Evolutionary conservation across 1,140 invertebrate species (phyloP), one percentile per base, ranked within the genome.

Genomic region (Diplogasteroides magnus): DNA sequence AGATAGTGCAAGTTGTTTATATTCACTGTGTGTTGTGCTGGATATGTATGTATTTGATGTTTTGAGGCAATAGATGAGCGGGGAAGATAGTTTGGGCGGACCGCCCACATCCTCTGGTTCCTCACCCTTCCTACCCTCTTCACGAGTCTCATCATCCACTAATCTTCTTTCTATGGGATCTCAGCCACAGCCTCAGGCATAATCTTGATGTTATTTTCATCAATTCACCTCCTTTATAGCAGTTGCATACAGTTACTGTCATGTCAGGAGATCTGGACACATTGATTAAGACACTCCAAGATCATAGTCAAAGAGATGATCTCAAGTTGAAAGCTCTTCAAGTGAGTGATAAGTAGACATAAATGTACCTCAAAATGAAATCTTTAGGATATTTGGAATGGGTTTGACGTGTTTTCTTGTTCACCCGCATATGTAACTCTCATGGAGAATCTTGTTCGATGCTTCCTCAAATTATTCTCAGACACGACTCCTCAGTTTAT

Each of bases 401-500:
- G 37, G 6, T 48, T 48, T 19, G 37, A 48, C 19, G 37, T 19
- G 6, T 48, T 48, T 19, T 11, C 37, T 48, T 6, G 6, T 19
- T 23, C 14, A 64, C 58, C 26, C 6, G 37, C 29, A 14, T 64
- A 64, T 55, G 6, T 15, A 61, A 25, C 29, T 25, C 23, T 56
- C 6, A 48, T 48, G 26, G 63, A 64, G 6, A 64, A 61, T 64
- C 58, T 64, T 23, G 6, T 64, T 61, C 26, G 31, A 19, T 25
- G 25, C 25, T 64, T 64, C 27, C 29, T 29, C 37, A 64, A 27
- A 25, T 14, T 29, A 11, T 64, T 64, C 31, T 23, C 29, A 23
- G 63, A 64, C 6, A 64, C 63, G 19, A 61, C 58, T 11, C 37
- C 63, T 6, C 63, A 64, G 31, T 64, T 64, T 64, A 64, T 64